Evolutionary conservation across 2,113 vertebrate genomes (phyloP), one percentile per base, ranked within the genome.

Genomic region (Chelonoidis abingdonii): DNA sequence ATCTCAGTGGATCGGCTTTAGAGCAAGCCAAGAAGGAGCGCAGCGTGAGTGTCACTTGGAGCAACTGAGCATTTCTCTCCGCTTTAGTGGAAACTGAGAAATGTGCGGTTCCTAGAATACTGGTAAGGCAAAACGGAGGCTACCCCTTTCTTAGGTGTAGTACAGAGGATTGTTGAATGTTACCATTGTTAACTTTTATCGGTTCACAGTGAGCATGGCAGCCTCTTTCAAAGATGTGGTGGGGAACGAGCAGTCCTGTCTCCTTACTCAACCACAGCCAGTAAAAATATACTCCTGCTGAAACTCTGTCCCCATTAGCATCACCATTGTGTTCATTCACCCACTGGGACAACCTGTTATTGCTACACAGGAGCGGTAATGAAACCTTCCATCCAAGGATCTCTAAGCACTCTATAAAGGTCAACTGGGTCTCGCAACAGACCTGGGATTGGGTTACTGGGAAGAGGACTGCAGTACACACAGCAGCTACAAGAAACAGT

Each of bases 41-140:
- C 1, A 1, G 9, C 0, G 8, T 1, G 21, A 38, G 10, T 4
- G 49, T 31, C 3, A 47, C 24, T 5, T 0, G 65, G 79, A 16
- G 35, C n/a, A 29, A 22, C 5, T 6, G 84, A 53, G 52, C 52
- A 21, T 7, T 16, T 53, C 1, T 2, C 21, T 44, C 14, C 3
- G 7, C 10, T 79, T 0, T 16, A 25, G 81, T 50, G 3, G 5
- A 10, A 22, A 9, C 35, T 6, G 52, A 69, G 27, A 11, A 24
- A 29, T 2, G 29, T 4, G 9, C 14, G 3, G 41, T 10, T 10
- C 47, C 72, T 17, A 1, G 3, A 17, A 0, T 59, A 1, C 8
- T 0, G 52, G 16, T 2, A 25, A 4, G 3, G 79, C 88, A 5
- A 14, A 47, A 52, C 31, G 1, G 69, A 17, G 38, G 25, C 41